Percentiles rank a stretch among this genome's conserved stretches.
Evolutionary conservation across 2,797 vertebrate species (phyloP).

Genomic region (Thunnus albacares): DNA sequence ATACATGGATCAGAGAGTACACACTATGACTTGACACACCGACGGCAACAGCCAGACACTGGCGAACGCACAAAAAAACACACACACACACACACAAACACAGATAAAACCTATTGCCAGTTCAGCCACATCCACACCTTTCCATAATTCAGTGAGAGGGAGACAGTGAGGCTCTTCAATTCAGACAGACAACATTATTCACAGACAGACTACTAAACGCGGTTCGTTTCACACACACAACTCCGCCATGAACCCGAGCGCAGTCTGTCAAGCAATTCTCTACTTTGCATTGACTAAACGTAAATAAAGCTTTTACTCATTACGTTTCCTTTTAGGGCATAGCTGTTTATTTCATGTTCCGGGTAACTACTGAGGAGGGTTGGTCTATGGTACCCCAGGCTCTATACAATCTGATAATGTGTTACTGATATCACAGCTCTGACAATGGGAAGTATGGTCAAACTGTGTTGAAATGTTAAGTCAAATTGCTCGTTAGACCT

Average conservation of each 20-base stretch:
- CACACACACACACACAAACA: slow-evolving; percentile 49
- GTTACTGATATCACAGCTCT: not conserved
- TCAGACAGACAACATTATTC: slow-evolving; percentile 76
- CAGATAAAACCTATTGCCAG: slow-evolving; percentile 60
- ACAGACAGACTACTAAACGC: slow-evolving; percentile 69
- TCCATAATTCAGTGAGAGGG: slow-evolving; percentile 81
- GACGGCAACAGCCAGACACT: slow-evolving; percentile 42
- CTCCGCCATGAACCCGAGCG: slow-evolving; percentile 3
- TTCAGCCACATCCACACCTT: slow-evolving; percentile 74
- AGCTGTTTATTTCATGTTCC: slow-evolving; percentile 9
- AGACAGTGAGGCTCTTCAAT: slow-evolving; percentile 65
- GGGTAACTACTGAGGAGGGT: not conserved
- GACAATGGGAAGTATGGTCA: not conserved
- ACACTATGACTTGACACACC: slow-evolving; percentile 63
- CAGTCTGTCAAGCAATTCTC: slow-evolving; percentile 19
- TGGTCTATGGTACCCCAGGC: not conserved
- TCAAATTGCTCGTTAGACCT: not conserved
- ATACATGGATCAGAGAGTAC: slow-evolving; percentile 70
- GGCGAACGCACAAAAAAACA: slow-evolving; percentile 35
- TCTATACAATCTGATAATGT: slow-evolving; percentile 1
- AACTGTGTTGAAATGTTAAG: slow-evolving; percentile 15
- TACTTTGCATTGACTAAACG: slow-evolving; percentile 23
- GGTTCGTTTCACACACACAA: slow-evolving; percentile 22
- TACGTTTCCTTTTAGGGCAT: slow-evolving; percentile 12
- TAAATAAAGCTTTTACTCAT: slow-evolving; percentile 21